Percentiles rank a stretch among this genome's conserved stretches.
phyloP scores from a whole-genome alignment of 2,113 vertebrate genomes.

The Arenaria interpres region DNA sequence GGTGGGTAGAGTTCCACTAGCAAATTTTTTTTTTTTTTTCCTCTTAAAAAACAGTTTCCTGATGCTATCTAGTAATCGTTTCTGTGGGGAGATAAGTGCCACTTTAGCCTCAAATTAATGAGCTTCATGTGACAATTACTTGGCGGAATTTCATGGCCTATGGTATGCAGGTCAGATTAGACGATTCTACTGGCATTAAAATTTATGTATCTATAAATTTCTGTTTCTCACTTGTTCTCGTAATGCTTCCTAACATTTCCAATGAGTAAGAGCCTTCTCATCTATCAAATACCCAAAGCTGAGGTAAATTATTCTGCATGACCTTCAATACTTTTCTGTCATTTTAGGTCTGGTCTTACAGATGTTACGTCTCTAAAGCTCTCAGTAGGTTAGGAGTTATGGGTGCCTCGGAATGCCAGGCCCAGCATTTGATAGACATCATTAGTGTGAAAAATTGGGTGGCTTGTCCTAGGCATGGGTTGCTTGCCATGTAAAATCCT shows the following conservation, averaged over 20 bases:
- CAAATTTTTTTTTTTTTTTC: neutral
- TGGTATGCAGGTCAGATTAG: neutral
- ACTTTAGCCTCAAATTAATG: conserved; percentile 16
- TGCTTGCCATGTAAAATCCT: neutral
- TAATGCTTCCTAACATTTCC: conserved; percentile 24
- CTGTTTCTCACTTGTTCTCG: neutral
- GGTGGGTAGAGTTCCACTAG: neutral
- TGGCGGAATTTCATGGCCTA: neutral
- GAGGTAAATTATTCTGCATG: conserved; percentile 36
- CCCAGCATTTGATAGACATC: neutral
- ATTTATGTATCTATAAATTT: conserved; percentile 40
- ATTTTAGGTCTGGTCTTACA: neutral
- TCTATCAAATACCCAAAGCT: conserved; percentile 3
- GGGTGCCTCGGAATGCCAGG: neutral
- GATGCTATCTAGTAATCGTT: neutral
- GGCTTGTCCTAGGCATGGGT: neutral
- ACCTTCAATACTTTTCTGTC: conserved; percentile 37
- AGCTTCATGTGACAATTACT: neutral
- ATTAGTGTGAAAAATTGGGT: neutral
- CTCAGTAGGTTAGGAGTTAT: neutral
- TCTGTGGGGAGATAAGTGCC: neutral
- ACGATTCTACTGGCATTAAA: conserved; percentile 13
- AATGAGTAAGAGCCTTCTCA: neutral
- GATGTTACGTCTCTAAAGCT: conserved; percentile 1
- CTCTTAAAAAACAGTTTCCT: neutral